These are phyloP conservation scores for Lophius piscatorius DNA, from an alignment of 2,113 vertebrate species.

Conservation along the genomic window DNA sequence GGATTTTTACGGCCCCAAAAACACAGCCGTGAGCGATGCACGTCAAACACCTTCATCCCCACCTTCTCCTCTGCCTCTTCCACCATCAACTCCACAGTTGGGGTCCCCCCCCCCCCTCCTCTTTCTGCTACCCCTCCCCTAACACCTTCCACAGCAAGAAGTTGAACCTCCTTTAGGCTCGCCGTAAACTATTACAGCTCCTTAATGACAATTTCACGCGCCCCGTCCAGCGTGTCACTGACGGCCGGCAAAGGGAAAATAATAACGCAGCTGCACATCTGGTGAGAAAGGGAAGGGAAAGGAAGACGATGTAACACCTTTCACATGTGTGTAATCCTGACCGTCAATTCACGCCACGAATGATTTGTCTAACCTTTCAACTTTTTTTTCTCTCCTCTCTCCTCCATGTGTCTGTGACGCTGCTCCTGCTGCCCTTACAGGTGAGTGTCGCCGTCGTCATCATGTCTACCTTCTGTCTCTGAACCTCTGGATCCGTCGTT, in stretches of 20 bases:
- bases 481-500: too few species aligned
- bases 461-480: too few species aligned
- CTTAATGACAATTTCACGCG: slow-evolving; percentile 70
- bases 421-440: slow-evolving; percentile 45
- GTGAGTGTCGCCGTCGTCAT: slow-evolving; percentile 70
- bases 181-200: slow-evolving; percentile 63
- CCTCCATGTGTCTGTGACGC: slow-evolving; percentile 44
- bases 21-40: too few species aligned
- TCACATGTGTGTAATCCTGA: background rate
- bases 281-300: slow-evolving; percentile 7
- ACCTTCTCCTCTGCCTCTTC: slow-evolving; percentile 19
- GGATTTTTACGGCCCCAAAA: too few species aligned
- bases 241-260: slow-evolving; percentile 44
- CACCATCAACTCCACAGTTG: slow-evolving; percentile 6
- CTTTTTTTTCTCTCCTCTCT: slow-evolving; percentile 4
- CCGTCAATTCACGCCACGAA: too few species aligned
- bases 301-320: background rate
- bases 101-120: slow-evolving; percentile 20
- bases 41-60: background rate
- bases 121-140: background rate
- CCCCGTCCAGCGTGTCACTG: slow-evolving; percentile 39
- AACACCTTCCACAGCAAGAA: background rate
- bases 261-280: slow-evolving; percentile 46
- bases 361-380: slow-evolving; percentile 48
- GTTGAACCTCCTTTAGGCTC: too few species aligned